phyloP scores from a whole-genome alignment of 2,113 vertebrate species.

The Trochalopteron elliotii region DNA sequence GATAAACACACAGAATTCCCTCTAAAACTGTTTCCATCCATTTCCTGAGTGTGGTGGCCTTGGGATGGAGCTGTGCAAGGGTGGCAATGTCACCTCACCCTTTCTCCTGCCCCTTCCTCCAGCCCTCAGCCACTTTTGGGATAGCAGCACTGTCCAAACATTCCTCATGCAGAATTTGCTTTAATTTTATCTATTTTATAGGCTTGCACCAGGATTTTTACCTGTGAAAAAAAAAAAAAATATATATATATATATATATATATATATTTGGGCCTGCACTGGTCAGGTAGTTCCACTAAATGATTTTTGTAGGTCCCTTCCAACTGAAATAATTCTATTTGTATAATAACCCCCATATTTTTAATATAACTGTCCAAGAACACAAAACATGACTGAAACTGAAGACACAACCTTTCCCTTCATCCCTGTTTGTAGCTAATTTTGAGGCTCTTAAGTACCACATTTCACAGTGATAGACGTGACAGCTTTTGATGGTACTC shows the following conservation, averaged over 20 bases:
- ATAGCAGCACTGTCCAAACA: not conserved
- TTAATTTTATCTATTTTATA: no score
- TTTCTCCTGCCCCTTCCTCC: not conserved
- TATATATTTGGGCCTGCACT: not conserved
- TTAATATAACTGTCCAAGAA: not conserved
- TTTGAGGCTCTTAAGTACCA: not conserved
- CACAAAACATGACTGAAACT: fast-evolving
- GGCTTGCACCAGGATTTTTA: no score
- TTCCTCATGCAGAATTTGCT: no score
- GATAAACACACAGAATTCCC: not conserved
- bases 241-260: no score
- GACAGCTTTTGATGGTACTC: not conserved
- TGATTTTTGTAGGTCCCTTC: not conserved
- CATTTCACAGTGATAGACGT: fast-evolving
- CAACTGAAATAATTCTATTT: not conserved
- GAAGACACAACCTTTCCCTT: not conserved
- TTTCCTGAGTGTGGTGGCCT: not conserved
- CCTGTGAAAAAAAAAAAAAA: no score
- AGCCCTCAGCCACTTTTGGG: not conserved
- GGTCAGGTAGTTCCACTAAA: not conserved
- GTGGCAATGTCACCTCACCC: not conserved
- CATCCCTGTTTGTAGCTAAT: not conserved
- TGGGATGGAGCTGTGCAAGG: not conserved
- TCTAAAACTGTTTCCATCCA: not conserved
- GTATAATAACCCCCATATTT: not conserved